Evolutionary conservation across 2,113 vertebrate genomes (phyloP).

Genomic region (Protobothrops mucrosquamatus): DNA sequence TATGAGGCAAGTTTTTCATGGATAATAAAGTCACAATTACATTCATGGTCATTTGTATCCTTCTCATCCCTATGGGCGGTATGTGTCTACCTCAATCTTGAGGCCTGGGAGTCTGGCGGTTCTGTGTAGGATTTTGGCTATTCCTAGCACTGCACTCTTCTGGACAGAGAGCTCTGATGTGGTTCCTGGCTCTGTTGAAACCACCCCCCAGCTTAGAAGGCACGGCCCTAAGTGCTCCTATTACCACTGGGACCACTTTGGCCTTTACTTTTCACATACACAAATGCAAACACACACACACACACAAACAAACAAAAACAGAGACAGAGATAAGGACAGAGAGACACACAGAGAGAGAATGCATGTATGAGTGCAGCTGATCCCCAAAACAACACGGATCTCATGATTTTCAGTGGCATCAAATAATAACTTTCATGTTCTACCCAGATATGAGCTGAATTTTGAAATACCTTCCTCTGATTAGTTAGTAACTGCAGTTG

Average conservation of each 20-base stretch:
- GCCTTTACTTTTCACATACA: not conserved
- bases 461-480: not conserved
- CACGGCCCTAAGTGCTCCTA: not conserved
- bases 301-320: too few species aligned
- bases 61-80: not conserved
- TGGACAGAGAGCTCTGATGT: not conserved
- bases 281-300: too few species aligned
- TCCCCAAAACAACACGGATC: not conserved
- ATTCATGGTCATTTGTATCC: not conserved
- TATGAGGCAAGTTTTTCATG: not conserved
- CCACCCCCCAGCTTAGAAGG: not conserved
- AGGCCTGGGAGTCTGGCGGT: not conserved
- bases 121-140: not conserved
- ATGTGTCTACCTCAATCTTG: not conserved
- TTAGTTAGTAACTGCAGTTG: not conserved
- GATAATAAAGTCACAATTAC: not conserved
- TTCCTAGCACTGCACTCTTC: not conserved
- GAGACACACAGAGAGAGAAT: not conserved
- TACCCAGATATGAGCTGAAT: not conserved
- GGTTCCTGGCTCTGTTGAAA: not conserved
- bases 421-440: not conserved
- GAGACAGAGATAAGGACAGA: too few species aligned
- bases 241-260: not conserved
- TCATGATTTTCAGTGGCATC: not conserved
- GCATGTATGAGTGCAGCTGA: not conserved